Base-by-base conservation (phyloP, 2,113 vertebrate genomes). In the Grammomys dolichurus region DNA sequence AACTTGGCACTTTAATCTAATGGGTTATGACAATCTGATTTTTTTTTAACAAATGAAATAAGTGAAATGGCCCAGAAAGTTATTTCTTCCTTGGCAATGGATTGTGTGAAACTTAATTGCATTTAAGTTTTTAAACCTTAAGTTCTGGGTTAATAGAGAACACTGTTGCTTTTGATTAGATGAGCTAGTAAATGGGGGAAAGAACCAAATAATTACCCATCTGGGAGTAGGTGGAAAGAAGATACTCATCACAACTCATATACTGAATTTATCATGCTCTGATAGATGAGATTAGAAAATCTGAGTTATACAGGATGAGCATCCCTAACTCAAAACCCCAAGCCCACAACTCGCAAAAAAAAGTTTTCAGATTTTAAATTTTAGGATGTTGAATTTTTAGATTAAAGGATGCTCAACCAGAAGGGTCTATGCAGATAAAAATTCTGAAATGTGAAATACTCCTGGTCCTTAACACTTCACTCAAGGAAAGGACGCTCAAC, bases 41-140 rank as follows among this genome's bases (percentile, higher is more conserved):
- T 93, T 75, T 72, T n/a, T 72, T 82, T 56, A 94, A 94, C 82
- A 87, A 97, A 22, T 20, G 78, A 76, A 95, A 73, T 75, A 87
- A 93, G 7, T 75, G 4, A 65, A 92, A 93, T 63, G 36, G 84
- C 7, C 31, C 56, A 46, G 3, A 3, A 26, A 93, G 36, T 19
- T 33, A 89, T 17, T 82, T 80, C 65, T 80, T 91, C 69, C 65
- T 48, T 91, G 60, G 33, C 51, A 95, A 96, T 87, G 7, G 67
- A 96, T 9, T 28, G 43, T 56, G 31, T 89, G 11, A 96, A 96
- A 89, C 7, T 51, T 96, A 82, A 82, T 2, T 97, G 58, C 31
- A 94, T 80, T 91, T 96, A 95, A 95, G 40, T 6, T 82, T 97
- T 90, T 69, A 84, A 95, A 96, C 94, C 7, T 78, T 40, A 92